Percentiles rank a stretch among this genome's conserved stretches.
Conservation (phyloP, 2,888 invertebrate species). For the Microctonus brassicae region DNA sequence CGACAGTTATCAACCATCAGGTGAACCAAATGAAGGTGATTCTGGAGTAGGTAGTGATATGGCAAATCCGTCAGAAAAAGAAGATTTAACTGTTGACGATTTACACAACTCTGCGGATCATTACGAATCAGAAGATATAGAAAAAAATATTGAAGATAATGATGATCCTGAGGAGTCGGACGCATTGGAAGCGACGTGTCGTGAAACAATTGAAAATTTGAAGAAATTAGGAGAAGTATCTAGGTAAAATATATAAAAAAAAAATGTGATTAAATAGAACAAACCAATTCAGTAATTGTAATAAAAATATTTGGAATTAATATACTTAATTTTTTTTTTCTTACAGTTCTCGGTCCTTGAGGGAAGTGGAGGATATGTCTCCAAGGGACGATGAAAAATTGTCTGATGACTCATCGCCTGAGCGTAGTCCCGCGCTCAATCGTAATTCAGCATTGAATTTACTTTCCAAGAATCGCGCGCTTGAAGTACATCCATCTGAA, state of each 20-base stretch:
- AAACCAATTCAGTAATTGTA: no score
- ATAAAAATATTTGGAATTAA: background rate
- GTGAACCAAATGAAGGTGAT: constrained; percentile 65
- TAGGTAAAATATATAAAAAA: constrained; percentile 52
- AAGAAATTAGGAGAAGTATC: constrained; percentile 66
- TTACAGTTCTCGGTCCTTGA: constrained; percentile 53
- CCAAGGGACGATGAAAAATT: constrained; percentile 51
- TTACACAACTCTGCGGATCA: constrained; percentile 52
- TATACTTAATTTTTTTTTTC: no score
- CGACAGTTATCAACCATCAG: constrained; percentile 59
- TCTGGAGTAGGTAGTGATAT: constrained; percentile 69
- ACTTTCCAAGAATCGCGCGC: constrained; percentile 53
- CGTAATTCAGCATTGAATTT: constrained; percentile 52
- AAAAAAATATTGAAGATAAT: constrained; percentile 56
- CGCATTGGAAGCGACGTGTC: constrained; percentile 64
- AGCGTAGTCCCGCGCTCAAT: constrained; percentile 52
- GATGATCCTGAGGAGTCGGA: constrained; percentile 65
- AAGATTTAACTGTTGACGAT: constrained; percentile 66
- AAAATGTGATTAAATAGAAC: no score
- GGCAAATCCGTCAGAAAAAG: constrained; percentile 65
- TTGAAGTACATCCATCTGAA: constrained; percentile 11
- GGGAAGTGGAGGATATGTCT: constrained; percentile 54
- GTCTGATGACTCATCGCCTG: constrained; percentile 42
- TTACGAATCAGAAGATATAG: constrained; percentile 40
- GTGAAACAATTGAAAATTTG: constrained; percentile 67